Conservation (phyloP, 2,888 invertebrate genomes). For the Agriopis leucophaearia region DNA sequence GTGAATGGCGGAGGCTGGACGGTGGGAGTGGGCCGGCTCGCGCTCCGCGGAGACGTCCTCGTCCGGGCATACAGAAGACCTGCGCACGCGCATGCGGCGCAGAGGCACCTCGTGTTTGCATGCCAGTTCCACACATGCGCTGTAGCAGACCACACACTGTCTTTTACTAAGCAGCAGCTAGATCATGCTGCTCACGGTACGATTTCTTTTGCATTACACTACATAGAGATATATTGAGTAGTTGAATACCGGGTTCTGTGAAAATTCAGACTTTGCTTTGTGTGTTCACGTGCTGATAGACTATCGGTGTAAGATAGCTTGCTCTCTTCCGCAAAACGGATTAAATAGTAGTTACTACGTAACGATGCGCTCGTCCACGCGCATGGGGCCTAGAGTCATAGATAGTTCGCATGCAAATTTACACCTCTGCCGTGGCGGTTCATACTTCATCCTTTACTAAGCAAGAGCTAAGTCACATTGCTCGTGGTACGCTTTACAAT, state of each 20-base stretch:
- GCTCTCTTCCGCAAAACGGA: too few species aligned
- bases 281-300: not conserved
- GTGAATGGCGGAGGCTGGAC: constrained; percentile 90
- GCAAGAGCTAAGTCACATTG: constrained; percentile 94
- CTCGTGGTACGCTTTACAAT: constrained; percentile 67
- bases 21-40: constrained; percentile 87
- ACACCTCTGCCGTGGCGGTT: constrained; percentile 96
- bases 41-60: constrained; percentile 95
- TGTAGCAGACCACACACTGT: constrained; percentile 93
- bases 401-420: constrained; percentile 95
- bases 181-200: constrained; percentile 94
- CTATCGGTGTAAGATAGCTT: too few species aligned
- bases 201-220: not conserved
- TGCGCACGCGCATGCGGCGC: constrained; percentile 73
- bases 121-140: constrained; percentile 98
- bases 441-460: constrained; percentile 94
- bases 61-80: constrained; percentile 95
- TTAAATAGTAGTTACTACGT: too few species aligned
- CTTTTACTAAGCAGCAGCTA: constrained; percentile 94
- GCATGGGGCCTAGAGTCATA: constrained; percentile 84
- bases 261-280: not conserved
- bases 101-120: constrained; percentile 92
- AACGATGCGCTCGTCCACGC: constrained; percentile 93
- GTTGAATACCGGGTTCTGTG: too few species aligned
- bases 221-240: too few species aligned